Conservation (phyloP, 2,797 vertebrate species). For the Dromococcyx pavoninus region DNA sequence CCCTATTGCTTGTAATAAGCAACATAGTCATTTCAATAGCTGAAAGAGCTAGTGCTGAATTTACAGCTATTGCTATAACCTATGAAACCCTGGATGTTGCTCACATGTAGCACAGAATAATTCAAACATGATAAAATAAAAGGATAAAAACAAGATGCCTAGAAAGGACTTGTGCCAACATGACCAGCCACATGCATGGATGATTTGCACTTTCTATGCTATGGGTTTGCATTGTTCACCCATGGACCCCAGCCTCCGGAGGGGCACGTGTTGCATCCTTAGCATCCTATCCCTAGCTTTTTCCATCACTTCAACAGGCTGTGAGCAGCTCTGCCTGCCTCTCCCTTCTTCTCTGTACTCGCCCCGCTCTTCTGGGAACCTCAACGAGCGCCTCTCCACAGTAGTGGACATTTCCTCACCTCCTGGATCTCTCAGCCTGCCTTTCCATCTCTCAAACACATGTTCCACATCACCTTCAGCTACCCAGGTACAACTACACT, state of each 20-base stretch:
- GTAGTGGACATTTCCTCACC: rapidly evolving
- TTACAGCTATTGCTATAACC: not conserved
- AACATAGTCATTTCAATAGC: not conserved
- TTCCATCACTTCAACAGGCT: not conserved
- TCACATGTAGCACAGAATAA: not conserved
- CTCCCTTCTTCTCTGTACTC: not conserved
- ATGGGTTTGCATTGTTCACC: not conserved
- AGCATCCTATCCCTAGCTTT: rapidly evolving
- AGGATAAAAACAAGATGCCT: not conserved
- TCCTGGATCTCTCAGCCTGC: not conserved
- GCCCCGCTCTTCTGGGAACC: not conserved
- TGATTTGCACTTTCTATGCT: not conserved
- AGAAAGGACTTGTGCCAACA: not conserved
- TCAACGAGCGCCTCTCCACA: rapidly evolving
- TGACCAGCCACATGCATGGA: not conserved
- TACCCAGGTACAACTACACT: not conserved
- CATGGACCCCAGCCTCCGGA: rapidly evolving
- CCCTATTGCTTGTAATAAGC: not conserved
- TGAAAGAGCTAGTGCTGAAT: not conserved
- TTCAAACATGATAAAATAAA: not conserved
- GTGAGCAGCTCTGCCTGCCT: not conserved
- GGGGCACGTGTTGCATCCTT: not conserved
- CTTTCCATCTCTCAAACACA: not conserved
- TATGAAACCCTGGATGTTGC: not conserved
- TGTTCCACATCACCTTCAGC: not conserved